phyloP scores from a whole-genome alignment of 2,113 vertebrate genomes.

The Fulmarus glacialis region DNA sequence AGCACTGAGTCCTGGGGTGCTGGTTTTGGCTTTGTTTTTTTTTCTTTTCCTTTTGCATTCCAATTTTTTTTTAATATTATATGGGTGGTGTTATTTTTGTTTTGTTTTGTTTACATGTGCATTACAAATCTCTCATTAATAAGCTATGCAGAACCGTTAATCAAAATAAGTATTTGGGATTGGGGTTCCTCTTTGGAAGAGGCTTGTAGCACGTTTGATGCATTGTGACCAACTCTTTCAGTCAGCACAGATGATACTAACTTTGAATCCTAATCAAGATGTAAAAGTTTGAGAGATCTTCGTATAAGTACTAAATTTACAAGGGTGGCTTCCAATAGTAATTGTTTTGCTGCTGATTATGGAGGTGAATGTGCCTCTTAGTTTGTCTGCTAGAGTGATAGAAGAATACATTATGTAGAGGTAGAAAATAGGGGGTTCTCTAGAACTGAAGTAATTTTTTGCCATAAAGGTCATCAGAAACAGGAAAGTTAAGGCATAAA shows the following conservation, averaged over 20 bases:
- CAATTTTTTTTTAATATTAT: background rate
- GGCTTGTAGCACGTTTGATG: background rate
- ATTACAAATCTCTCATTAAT: background rate
- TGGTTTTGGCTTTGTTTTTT: background rate
- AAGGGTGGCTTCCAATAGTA: background rate
- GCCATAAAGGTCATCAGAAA: background rate
- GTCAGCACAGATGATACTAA: background rate
- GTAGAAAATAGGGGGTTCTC: background rate
- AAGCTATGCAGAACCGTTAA: constrained; percentile 25
- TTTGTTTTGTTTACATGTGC: background rate
- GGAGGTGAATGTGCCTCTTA: background rate
- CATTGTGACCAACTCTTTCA: background rate
- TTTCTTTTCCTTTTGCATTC: background rate
- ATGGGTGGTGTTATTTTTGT: background rate
- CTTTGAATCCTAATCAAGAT: background rate
- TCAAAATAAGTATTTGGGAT: constrained; percentile 3
- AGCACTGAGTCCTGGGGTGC: background rate
- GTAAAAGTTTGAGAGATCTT: background rate
- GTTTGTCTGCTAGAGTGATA: background rate
- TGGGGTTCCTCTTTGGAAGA: constrained; percentile 23
- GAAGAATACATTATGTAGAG: background rate
- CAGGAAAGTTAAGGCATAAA: background rate
- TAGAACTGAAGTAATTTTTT: background rate
- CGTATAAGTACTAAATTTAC: background rate
- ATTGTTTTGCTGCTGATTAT: background rate